Evolutionary conservation across 2,113 vertebrate genomes (phyloP), one percentile per base, ranked within the genome.

Genomic region (Oncorhynchus mykiss): DNA sequence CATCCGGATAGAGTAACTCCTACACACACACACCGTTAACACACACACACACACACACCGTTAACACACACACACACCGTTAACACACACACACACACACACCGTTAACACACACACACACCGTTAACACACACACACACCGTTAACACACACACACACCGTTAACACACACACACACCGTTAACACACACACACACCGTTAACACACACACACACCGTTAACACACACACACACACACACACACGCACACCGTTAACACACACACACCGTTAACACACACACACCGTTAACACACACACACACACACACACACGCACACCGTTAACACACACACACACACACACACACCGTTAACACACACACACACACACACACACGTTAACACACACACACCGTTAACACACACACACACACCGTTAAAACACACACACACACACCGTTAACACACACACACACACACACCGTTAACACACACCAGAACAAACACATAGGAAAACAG

Each of bases 1-100:
- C 49, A 0, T 82, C 89, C 8, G 89, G 81, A 67, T 95, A 95
- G 77, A 93, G 68, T 71, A 93, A 94, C 83, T 94, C 94, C 95
- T 96, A 68, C 27, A 69, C 49, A 75, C 48, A 75, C 66, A 69
- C 65, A 29, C 25, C 24, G 24, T 25, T 25, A 25, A 27, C 27
- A 27, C 27, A 31, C 29, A 31, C 29, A 31, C 29, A 5, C 29
- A 24, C 22, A 24, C 22, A 24, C 22, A 24, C 22, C 22, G 22
- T 24, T 24, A 24, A 24, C 24, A 25, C 24, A 25, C 24, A 25
- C 24, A 25, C 24, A 25, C 24, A 25, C 24, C 24, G 24, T 25
- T 25, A 25, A 25, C 24, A 25, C 24, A 25, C 24, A 25, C 24
- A 25, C 24, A 25, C 24, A 25, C 24, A 68, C 25, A n/a, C n/a